These are phyloP conservation scores for Rhopalosiphum padi DNA, from an alignment of 1,140 invertebrate species.

Conservation along the genomic window DNA sequence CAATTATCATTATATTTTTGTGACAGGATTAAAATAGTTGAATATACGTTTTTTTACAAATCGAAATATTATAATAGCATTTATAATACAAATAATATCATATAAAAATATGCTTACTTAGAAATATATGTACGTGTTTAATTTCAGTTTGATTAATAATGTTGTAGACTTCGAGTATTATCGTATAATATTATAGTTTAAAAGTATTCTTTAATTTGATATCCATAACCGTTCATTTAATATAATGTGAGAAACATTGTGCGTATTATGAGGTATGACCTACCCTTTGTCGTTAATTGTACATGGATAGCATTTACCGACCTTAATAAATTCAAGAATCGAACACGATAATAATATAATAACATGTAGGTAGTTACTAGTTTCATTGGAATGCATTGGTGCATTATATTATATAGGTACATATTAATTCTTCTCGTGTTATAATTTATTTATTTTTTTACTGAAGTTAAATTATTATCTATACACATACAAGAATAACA, in stretches of 20 bases:
- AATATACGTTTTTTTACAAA: not conserved
- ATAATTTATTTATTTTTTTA: not conserved
- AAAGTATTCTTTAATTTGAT: not conserved
- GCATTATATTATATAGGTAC: not conserved
- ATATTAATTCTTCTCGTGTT: not conserved
- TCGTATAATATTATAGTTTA: not conserved
- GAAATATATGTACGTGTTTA: not conserved
- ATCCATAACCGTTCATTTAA: not conserved
- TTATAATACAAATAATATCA: not conserved
- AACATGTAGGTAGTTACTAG: not conserved
- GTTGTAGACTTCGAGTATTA: not conserved
- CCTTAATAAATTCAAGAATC: not conserved
- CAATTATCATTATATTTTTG: not conserved
- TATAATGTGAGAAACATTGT: not conserved
- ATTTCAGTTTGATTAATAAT: conserved; percentile 6
- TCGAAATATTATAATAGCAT: not conserved
- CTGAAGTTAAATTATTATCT: not conserved
- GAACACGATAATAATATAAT: not conserved
- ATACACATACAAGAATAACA: not conserved
- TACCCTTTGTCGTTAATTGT: not conserved
- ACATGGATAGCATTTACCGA: not conserved
- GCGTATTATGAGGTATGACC: not conserved
- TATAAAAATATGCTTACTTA: not conserved
- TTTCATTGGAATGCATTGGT: not conserved
- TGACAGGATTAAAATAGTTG: not conserved